A percentile compares a stretch with the other conserved stretches of the same genome.
phyloP scores from a whole-genome alignment of 2,113 vertebrate genomes.

The Alces alces region DNA sequence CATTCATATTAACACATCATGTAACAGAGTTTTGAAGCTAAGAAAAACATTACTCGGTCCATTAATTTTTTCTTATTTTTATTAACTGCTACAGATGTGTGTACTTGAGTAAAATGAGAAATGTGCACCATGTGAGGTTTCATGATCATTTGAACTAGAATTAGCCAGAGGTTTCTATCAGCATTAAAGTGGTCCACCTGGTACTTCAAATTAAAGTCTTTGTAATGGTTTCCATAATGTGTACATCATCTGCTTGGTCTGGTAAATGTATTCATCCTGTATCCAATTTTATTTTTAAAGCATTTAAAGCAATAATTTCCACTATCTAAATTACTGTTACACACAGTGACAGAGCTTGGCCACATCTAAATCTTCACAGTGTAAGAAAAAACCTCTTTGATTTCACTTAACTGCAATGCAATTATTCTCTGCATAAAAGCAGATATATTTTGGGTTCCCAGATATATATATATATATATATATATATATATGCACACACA shows the following conservation, averaged over 20 bases:
- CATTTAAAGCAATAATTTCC: conserved; percentile 49
- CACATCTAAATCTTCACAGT: conserved; percentile 18
- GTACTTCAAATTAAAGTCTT: conserved; percentile 63
- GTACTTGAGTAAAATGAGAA: conserved; percentile 12
- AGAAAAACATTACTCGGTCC: neutral
- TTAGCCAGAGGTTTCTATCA: neutral
- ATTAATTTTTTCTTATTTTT: conserved; percentile 20
- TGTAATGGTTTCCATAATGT: conserved; percentile 54
- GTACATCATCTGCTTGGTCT: conserved; percentile 36
- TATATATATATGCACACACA: neutral
- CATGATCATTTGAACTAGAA: conserved; percentile 12
- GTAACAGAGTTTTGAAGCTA: neutral
- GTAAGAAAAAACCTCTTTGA: neutral
- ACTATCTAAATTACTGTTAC: conserved; percentile 52
- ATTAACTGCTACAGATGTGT: conserved; percentile 12
- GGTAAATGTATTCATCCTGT: conserved; percentile 21
- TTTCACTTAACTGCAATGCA: neutral
- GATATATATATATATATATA: no score
- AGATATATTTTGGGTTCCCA: neutral
- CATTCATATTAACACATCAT: neutral
- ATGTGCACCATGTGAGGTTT: neutral
- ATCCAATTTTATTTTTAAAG: conserved; percentile 6
- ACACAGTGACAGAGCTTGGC: neutral
- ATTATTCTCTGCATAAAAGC: neutral
- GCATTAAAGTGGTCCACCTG: conserved; percentile 39